Evolutionary conservation across 2,113 vertebrate species (phyloP), one percentile per base, ranked within the genome.

Genomic region (Heliornis fulica): DNA sequence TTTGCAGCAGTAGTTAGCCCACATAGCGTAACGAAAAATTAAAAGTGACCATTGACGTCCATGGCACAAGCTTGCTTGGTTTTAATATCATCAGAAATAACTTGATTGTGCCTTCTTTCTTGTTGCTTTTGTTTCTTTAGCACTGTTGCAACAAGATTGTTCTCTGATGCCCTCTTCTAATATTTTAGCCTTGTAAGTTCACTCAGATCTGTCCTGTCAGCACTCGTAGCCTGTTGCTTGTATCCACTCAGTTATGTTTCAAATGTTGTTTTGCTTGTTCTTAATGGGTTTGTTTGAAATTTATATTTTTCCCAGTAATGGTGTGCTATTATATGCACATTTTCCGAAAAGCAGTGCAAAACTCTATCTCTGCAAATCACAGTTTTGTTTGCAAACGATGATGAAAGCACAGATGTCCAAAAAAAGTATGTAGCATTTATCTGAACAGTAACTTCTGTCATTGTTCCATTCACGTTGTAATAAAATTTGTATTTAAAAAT

Each of bases 11-110:
- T 36, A 79, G 31, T 14, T 40, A 65, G 25, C 14, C 36, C 22
- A 38, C 0, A 0, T 5, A 85, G 26, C 4, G 2, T 41, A 36
- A 61, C 0, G 0, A 82, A 71, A 69, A 77, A 51, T 15, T n/a
- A n/a, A 21, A 50, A 78, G 38, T 56, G 19, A 21, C 32, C 41
- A 1, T 32, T 83, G 22, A 53, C 22, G 7, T 77, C 36, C 9
- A 18, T 21, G 51, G 9, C 0, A 3, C 34, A 68, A 65, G 13
- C 10, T 15, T 81, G 4, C 31, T 61, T 75, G 13, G 32, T 59
- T 18, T 43, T 64, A 48, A 15, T 60, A 40, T 29, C 46, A 23
- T 77, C 26, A 81, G 34, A 93, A 93, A 74, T 68, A 90, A 56
- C 16, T 40, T 77, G n/a, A 23, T 28, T 38, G 7, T 74, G 14